These are phyloP conservation scores for Malacoctenus gilli DNA, from an alignment of 2,797 vertebrate genomes.

Conservation along the genomic window DNA sequence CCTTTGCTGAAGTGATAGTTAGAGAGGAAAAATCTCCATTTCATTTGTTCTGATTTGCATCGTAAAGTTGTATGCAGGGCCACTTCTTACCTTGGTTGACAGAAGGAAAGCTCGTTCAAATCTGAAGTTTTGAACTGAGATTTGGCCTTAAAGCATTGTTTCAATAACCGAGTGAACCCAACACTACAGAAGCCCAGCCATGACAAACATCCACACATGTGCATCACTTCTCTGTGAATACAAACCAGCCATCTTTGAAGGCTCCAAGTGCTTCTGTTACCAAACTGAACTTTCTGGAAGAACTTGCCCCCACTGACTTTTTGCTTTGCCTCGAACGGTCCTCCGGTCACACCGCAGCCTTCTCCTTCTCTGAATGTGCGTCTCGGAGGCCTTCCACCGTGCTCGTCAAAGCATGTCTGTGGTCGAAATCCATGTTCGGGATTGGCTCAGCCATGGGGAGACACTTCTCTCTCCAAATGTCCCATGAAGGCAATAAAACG, in stretches of 20 bases:
- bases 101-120: too few relatives aligned
- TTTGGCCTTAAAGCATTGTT: too few relatives aligned
- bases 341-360: slow-evolving; percentile 61
- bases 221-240: too few relatives aligned
- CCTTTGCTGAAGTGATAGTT: slow-evolving; percentile 7
- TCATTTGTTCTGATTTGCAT: slow-evolving; percentile 32
- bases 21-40: slow-evolving; percentile 17
- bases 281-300: slow-evolving; percentile 31
- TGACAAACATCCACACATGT: too few relatives aligned
- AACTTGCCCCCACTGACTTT: slow-evolving; percentile 43
- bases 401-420: slow-evolving; percentile 59
- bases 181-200: too few relatives aligned
- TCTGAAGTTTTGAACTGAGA: too few relatives aligned
- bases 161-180: too few relatives aligned
- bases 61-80: slow-evolving; percentile 5
- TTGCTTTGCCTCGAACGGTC: slow-evolving; percentile 56
- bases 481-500: slow-evolving; percentile 57
- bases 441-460: slow-evolving; percentile 47
- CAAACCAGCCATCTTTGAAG: too few relatives aligned
- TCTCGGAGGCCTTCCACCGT: slow-evolving; percentile 45
- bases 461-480: slow-evolving; percentile 48
- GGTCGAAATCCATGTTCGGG: slow-evolving; percentile 60
- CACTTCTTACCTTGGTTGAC: too few relatives aligned
- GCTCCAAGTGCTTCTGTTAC: slow-evolving; percentile 9
- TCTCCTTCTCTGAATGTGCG: slow-evolving; percentile 49